These are phyloP conservation scores for Halcyon smyrnensis DNA, from an alignment of 2,797 vertebrate genomes.

Conservation along the genomic window DNA sequence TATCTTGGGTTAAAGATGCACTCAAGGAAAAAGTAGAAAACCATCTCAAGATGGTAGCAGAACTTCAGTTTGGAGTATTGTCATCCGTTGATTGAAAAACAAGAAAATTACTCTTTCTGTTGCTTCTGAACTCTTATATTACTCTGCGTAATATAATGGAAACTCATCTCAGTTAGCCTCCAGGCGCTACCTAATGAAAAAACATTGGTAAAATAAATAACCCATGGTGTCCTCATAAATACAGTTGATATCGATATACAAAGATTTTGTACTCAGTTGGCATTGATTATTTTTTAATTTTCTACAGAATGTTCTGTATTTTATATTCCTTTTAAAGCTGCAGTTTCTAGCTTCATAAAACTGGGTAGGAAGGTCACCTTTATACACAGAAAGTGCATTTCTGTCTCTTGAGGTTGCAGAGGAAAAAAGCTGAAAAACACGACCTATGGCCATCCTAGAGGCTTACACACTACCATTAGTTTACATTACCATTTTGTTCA, in stretches of 20 bases:
- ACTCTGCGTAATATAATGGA: neutral
- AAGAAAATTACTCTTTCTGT: neutral
- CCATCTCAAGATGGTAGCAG: neutral
- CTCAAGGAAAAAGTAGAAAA: neutral
- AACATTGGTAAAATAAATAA: neutral
- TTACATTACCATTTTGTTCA: neutral
- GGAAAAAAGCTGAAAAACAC: constrained; percentile 8
- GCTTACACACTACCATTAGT: constrained; percentile 1
- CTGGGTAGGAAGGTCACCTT: neutral
- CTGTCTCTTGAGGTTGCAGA: neutral
- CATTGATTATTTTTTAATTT: constrained; percentile 11
- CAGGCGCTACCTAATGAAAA: neutral
- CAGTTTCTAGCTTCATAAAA: neutral
- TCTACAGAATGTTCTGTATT: neutral
- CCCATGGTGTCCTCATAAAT: neutral
- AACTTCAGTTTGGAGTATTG: neutral
- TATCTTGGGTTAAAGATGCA: neutral
- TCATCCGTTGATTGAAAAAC: neutral
- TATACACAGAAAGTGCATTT: neutral
- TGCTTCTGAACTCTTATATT: neutral
- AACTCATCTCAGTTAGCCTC: neutral
- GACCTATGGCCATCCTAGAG: neutral
- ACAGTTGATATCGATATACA: neutral
- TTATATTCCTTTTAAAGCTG: neutral
- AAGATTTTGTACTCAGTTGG: neutral